phyloP scores from a whole-genome alignment of 2,797 vertebrate species.

The Dendrocincla tyrannina region DNA sequence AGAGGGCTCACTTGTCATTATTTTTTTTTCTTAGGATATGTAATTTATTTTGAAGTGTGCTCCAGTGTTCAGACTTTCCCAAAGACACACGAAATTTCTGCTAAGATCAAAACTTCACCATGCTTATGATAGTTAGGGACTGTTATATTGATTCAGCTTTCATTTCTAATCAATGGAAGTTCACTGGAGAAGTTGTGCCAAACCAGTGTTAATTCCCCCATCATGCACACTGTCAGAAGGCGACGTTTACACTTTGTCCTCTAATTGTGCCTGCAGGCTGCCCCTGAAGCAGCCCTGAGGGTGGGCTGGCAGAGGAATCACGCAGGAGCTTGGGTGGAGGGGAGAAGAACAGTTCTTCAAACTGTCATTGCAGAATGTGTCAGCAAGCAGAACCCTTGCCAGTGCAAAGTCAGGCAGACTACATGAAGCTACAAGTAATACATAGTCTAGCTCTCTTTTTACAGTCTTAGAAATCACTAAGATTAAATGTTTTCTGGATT shows the following conservation, averaged over 20 bases:
- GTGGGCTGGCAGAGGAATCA: not conserved
- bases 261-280: constrained; percentile 38
- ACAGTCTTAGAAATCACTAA: not conserved
- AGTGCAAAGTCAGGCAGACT: not conserved
- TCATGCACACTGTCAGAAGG: not conserved
- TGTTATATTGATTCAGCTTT: constrained; percentile 33
- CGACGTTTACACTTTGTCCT: not conserved
- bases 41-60: not conserved
- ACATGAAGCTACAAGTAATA: not conserved
- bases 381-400: not conserved
- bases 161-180: constrained; percentile 34
- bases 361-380: not conserved
- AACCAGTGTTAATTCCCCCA: constrained; percentile 21
- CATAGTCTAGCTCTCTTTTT: not conserved
- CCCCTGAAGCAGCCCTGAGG: constrained; percentile 17
- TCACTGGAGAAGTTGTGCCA: constrained; percentile 13
- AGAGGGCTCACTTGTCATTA: not conserved
- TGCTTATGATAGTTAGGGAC: not conserved
- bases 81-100: not conserved
- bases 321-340: not conserved
- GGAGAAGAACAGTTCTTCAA: not conserved
- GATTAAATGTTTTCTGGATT: not conserved
- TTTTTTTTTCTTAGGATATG: not conserved
- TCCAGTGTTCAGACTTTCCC: not conserved
- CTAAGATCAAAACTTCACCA: not conserved